Evolutionary conservation across 2,888 invertebrate genomes (phyloP).

Genomic region (Teinopalpus imperialis): DNA sequence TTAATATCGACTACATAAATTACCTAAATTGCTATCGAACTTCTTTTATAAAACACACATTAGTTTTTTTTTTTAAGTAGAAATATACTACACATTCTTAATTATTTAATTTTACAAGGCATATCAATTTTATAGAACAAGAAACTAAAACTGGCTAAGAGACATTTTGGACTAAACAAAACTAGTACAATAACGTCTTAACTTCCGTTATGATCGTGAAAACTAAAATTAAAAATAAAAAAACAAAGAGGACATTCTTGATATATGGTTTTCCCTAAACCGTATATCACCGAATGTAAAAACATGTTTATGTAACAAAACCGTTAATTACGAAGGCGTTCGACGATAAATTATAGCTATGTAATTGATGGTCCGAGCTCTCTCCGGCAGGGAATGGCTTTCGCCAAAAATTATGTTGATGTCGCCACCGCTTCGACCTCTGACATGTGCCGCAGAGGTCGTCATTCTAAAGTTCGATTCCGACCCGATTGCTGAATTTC

Average conservation of each 20-base stretch:
- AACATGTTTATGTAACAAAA: constrained; percentile 22
- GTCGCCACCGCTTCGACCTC: constrained; percentile 9
- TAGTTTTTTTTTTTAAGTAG: no score
- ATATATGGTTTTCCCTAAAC: constrained; percentile 2
- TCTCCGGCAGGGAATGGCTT: constrained; percentile 13
- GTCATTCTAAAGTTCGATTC: constrained; percentile 6
- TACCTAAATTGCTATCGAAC: no score
- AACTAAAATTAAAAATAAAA: neutral
- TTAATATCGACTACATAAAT: no score
- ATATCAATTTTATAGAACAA: no score
- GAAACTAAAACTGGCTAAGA: neutral
- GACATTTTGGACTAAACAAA: neutral
- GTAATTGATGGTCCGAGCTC: constrained; percentile 13
- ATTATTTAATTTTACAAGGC: no score
- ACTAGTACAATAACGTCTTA: constrained; percentile 10
- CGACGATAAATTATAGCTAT: constrained; percentile 16
- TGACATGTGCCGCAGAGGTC: constrained; percentile 4
- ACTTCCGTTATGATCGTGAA: constrained; percentile 20
- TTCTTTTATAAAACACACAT: no score
- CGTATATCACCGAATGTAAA: constrained; percentile 20
- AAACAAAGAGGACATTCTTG: neutral
- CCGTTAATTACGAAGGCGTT: constrained; percentile 21
- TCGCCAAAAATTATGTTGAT: constrained; percentile 12
- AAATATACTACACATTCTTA: no score
- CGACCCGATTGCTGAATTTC: neutral